Percentiles rank a stretch among this genome's conserved stretches.
These are phyloP conservation scores for Cephalopholis sonnerati DNA, from an alignment of 2,113 vertebrate genomes.

Conservation along the genomic window DNA sequence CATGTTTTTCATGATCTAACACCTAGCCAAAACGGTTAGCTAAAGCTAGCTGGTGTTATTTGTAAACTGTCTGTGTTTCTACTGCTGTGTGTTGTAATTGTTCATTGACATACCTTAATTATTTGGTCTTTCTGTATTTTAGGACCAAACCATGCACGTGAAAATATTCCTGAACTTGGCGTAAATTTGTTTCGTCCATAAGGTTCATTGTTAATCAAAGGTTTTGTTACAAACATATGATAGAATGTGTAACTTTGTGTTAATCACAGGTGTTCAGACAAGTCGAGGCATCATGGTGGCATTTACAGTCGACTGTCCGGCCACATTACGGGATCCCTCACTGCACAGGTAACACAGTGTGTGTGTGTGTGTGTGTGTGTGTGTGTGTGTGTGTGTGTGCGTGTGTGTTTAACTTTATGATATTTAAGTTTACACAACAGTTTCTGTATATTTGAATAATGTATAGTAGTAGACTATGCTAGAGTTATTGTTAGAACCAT, in stretches of 20 bases:
- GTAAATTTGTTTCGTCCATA: background rate
- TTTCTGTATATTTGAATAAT: too few relatives aligned
- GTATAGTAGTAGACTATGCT: too few relatives aligned
- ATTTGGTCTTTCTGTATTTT: background rate
- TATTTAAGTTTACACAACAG: too few relatives aligned
- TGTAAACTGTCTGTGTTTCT: too few relatives aligned
- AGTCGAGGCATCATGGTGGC: conserved; percentile 81
- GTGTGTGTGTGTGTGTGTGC: too few relatives aligned
- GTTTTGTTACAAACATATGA: background rate
- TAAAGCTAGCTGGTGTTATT: too few relatives aligned
- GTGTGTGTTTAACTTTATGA: background rate
- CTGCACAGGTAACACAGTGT: conserved; percentile 73
- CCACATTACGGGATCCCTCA: conserved; percentile 21
- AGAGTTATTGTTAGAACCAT: too few relatives aligned
- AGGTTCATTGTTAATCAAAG: background rate
- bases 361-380: background rate
- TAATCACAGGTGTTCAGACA: conserved; percentile 82
- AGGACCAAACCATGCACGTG: too few relatives aligned
- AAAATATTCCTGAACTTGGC: background rate
- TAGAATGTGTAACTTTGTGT: conserved; percentile 6
- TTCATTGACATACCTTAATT: background rate
- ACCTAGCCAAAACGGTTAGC: too few relatives aligned
- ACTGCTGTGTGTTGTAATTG: too few relatives aligned
- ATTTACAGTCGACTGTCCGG: conserved; percentile 74
- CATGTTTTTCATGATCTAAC: too few relatives aligned